phyloP scores from a whole-genome alignment of 2,888 invertebrate species.

The Ophion slaviceki region DNA sequence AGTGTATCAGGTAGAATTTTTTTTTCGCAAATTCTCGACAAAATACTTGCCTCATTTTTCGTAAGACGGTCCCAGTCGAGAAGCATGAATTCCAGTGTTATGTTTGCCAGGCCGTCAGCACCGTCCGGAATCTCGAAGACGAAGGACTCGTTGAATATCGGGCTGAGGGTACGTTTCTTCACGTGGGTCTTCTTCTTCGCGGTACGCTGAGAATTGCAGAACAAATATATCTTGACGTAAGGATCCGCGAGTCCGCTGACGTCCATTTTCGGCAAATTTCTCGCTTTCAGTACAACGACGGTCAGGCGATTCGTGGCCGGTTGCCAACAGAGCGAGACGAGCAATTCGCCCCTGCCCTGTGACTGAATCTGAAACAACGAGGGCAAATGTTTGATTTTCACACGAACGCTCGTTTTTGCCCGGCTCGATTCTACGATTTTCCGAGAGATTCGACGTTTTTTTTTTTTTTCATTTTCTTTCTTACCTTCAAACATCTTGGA shows the following conservation, averaged over 20 bases:
- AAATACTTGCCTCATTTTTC: slow-evolving; percentile 91
- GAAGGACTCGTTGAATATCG: slow-evolving; percentile 99
- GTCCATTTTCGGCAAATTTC: slow-evolving; percentile 99
- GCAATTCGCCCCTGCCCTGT: slow-evolving; percentile 96
- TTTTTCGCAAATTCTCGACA: background rate
- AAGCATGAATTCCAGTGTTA: slow-evolving; percentile 94
- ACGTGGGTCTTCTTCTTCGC: slow-evolving; percentile 99
- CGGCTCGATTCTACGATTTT: slow-evolving; percentile 26
- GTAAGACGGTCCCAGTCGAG: slow-evolving; percentile 99
- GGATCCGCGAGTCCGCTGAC: slow-evolving; percentile 99
- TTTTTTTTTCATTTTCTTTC: background rate
- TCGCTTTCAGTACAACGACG: slow-evolving; percentile 97
- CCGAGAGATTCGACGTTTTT: background rate
- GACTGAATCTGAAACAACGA: slow-evolving; percentile 90
- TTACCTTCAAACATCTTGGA: slow-evolving; percentile 96
- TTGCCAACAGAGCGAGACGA: slow-evolving; percentile 99
- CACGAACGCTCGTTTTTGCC: background rate
- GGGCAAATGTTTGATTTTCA: background rate
- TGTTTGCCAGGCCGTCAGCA: slow-evolving; percentile 91
- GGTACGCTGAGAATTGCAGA: slow-evolving; percentile 98
- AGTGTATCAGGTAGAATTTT: too few relatives aligned
- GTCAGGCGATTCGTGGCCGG: slow-evolving; percentile 97
- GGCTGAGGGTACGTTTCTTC: slow-evolving; percentile 98
- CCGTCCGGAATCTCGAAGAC: slow-evolving; percentile 97
- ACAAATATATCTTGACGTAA: slow-evolving; percentile 97